A percentile compares a stretch with the other conserved stretches of the same genome.
These are phyloP conservation scores for Bruchidius siliquastri DNA, from an alignment of 2,888 invertebrate species.

Conservation along the genomic window DNA sequence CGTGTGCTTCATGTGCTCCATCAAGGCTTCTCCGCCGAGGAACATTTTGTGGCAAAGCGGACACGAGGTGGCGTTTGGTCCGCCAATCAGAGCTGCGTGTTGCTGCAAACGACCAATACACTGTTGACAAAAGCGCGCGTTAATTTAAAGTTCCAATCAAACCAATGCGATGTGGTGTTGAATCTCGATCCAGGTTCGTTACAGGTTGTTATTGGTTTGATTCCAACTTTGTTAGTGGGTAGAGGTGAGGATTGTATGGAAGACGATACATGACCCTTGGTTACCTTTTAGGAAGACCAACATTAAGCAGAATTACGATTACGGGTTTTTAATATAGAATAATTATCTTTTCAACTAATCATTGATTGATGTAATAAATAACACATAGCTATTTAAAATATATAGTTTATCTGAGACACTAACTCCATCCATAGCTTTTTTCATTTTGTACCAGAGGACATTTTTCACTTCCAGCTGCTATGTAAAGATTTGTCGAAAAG, in stretches of 20 bases:
- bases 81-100: constrained; percentile 89
- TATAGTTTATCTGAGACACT: no score
- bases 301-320: not conserved
- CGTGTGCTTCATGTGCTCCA: constrained; percentile 94
- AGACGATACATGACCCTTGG: not conserved
- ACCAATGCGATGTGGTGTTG: constrained; percentile 32
- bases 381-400: no score
- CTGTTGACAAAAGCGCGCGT: constrained; percentile 62
- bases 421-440: no score
- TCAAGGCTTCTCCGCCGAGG: constrained; percentile 86
- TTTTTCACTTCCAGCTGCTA: not conserved
- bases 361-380: no score
- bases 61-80: constrained; percentile 87
- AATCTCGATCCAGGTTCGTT: constrained; percentile 9
- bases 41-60: constrained; percentile 93
- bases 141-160: constrained; percentile 38
- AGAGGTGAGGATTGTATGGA: not conserved
- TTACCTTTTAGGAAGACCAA: not conserved
- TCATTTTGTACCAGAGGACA: no score
- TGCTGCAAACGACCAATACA: constrained; percentile 94
- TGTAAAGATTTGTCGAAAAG: not conserved
- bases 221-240: constrained; percentile 22
- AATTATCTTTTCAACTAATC: no score
- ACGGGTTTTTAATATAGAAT: no score
- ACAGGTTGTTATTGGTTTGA: constrained; percentile 26